Percentiles rank a stretch among this genome's conserved stretches.
These are phyloP conservation scores for Lysiphlebus fabarum DNA, from an alignment of 1,140 invertebrate species.

Conservation along the genomic window DNA sequence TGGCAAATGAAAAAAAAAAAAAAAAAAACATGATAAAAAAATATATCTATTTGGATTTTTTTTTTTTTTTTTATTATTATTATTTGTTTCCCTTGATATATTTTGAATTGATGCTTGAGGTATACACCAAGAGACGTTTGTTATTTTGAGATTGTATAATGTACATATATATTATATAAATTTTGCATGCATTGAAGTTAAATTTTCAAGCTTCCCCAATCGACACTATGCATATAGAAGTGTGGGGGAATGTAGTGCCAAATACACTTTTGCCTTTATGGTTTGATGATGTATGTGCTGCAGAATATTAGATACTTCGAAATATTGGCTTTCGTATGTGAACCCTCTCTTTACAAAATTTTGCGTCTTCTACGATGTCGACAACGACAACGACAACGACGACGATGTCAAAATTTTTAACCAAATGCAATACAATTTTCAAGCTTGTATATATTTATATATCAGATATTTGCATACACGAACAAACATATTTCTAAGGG, in stretches of 20 bases:
- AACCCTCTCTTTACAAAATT: neutral
- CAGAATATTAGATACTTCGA: slow-evolving; percentile 43
- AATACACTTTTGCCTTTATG: neutral
- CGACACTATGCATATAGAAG: slow-evolving; percentile 2
- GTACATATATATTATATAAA: neutral
- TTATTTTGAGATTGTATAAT: too few relatives aligned
- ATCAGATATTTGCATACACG: slow-evolving; percentile 28
- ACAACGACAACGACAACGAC: neutral
- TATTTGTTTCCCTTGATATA: neutral
- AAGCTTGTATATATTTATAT: neutral
- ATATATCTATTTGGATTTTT: neutral
- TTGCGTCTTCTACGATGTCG: neutral
- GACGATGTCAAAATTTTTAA: neutral
- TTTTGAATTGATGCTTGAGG: neutral
- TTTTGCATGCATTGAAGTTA: slow-evolving; percentile 12
- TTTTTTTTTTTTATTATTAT: too few relatives aligned
- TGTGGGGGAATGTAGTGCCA: neutral
- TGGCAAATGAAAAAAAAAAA: too few relatives aligned
- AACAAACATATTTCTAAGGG: slow-evolving; percentile 30
- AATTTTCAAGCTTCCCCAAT: slow-evolving; percentile 1
- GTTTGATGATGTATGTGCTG: slow-evolving; percentile 1
- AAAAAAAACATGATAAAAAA: too few relatives aligned
- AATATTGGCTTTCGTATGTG: slow-evolving; percentile 38
- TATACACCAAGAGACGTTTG: too few relatives aligned
- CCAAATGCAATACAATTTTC: slow-evolving; percentile 13